Conservation (phyloP, 2,797 vertebrate genomes). For the Saxicola maurus region DNA sequence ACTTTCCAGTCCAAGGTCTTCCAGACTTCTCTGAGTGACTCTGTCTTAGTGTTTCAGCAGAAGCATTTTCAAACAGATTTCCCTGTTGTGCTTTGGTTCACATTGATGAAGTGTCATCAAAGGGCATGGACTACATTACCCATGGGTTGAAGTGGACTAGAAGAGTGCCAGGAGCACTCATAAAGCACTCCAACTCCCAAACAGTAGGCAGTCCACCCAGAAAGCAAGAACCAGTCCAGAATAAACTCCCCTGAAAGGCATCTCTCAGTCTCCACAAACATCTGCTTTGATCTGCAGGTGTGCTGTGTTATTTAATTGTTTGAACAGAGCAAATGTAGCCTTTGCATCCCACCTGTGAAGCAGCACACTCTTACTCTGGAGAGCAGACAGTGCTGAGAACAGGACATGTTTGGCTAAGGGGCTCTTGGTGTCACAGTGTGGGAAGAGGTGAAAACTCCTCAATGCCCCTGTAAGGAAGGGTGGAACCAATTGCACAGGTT, state of each 20-base stretch:
- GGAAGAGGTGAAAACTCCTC: neutral
- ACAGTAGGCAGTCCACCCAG: neutral
- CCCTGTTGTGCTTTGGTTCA: neutral
- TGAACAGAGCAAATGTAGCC: fast-evolving
- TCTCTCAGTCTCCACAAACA: neutral
- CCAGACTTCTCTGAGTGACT: neutral
- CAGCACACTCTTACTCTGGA: neutral
- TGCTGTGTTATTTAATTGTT: neutral
- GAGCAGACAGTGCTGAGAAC: neutral
- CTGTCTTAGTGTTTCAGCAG: neutral
- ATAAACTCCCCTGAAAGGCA: neutral
- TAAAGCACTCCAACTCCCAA: neutral
- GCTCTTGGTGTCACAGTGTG: neutral
- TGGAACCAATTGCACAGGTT: neutral
- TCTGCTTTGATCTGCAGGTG: neutral
- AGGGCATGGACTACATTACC: neutral
- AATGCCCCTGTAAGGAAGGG: neutral
- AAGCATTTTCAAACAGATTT: neutral
- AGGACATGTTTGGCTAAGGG: neutral
- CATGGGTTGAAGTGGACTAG: neutral
- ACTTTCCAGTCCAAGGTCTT: neutral
- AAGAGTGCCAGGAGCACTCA: neutral
- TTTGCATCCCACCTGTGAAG: neutral
- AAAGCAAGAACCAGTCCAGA: neutral
- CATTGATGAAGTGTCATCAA: neutral